phyloP scores from a whole-genome alignment of 2,113 vertebrate genomes.

The Oreochromis spilurus region DNA sequence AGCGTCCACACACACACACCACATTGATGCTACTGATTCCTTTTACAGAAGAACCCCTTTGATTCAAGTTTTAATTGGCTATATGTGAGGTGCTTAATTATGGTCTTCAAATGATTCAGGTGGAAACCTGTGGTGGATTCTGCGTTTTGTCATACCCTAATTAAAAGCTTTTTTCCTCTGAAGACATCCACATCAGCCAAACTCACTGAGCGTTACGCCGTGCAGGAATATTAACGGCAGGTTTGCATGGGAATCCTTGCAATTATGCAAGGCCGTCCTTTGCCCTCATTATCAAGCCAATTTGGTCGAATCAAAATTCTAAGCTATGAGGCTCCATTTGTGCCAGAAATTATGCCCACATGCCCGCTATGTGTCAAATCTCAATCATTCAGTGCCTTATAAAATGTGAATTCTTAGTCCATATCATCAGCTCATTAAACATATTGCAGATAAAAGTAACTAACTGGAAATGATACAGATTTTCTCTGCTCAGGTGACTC shows the following conservation, averaged over 20 bases:
- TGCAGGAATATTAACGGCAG: neutral
- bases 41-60: conserved; percentile 4
- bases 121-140: conserved; percentile 16
- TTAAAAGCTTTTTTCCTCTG: conserved; percentile 39
- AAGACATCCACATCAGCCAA: conserved; percentile 1
- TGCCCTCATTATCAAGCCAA: neutral
- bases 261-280: neutral
- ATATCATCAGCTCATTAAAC: neutral
- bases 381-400: neutral
- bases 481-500: neutral
- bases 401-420: neutral
- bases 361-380: neutral
- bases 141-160: conserved; percentile 27
- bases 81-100: conserved; percentile 34
- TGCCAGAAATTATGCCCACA: neutral
- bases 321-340: neutral
- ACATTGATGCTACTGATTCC: conserved; percentile 11
- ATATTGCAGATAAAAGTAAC: neutral
- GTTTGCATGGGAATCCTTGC: neutral
- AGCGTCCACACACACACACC: neutral
- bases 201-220: neutral
- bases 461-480: neutral
- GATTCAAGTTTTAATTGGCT: conserved; percentile 49
- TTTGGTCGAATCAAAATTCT: neutral
- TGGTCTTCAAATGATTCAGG: conserved; percentile 23